Evolutionary conservation across 2,888 invertebrate species (phyloP).

Genomic region (Scaeva pyrastri): DNA sequence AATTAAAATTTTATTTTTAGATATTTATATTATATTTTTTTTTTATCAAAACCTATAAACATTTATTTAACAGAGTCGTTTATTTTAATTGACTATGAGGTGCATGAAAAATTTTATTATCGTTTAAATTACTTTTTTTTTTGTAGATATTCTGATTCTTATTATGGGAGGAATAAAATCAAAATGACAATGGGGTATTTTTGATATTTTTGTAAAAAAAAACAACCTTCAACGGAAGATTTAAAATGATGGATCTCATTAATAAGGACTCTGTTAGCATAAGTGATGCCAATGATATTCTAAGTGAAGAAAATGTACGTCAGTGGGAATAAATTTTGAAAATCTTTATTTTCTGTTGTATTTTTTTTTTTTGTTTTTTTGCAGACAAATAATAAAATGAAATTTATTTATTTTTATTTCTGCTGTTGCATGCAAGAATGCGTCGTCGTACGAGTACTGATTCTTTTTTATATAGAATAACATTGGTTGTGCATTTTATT

Average conservation of each 20-base stretch:
- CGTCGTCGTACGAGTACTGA: not conserved
- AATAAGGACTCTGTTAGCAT: slow-evolving; percentile 49
- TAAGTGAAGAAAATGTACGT: slow-evolving; percentile 17
- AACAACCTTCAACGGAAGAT: slow-evolving; percentile 7
- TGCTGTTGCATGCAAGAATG: slow-evolving; percentile 26
- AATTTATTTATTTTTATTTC: slow-evolving; percentile 28
- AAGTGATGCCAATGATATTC: slow-evolving; percentile 46
- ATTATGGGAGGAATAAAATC: too few relatives aligned
- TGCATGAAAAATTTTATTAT: slow-evolving; percentile 8
- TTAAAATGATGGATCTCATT: slow-evolving; percentile 31
- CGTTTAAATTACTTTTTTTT: slow-evolving; percentile 1
- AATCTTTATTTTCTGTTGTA: too few relatives aligned
- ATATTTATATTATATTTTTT: not conserved
- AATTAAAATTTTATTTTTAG: slow-evolving; percentile 20
- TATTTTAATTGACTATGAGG: slow-evolving; percentile 3
- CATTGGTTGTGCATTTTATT: slow-evolving; percentile 5
- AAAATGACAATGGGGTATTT: not conserved
- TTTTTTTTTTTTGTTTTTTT: too few relatives aligned
- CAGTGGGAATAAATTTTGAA: too few relatives aligned
- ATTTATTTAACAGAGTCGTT: slow-evolving; percentile 19
- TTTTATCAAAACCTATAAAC: slow-evolving; percentile 17
- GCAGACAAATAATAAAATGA: too few relatives aligned
- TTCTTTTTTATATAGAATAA: not conserved
- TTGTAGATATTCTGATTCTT: too few relatives aligned
- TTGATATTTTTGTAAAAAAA: not conserved